A percentile compares a stretch with the other conserved stretches of the same genome.
phyloP scores from a whole-genome alignment of 2,797 vertebrate species.

The Manis pentadactyla region DNA sequence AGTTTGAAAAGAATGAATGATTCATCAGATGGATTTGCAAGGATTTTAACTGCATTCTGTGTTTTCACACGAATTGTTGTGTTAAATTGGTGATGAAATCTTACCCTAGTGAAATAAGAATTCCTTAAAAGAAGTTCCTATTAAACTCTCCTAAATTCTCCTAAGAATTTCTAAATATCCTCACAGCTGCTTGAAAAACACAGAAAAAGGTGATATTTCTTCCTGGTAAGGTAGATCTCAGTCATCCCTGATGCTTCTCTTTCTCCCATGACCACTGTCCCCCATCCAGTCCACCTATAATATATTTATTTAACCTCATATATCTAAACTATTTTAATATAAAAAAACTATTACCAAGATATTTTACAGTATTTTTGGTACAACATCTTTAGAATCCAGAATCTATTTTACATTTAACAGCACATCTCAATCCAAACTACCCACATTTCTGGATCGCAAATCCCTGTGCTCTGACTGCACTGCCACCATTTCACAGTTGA shows the following conservation, averaged over 20 bases:
- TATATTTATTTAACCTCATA: conserved; percentile 1
- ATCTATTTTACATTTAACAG: conserved; percentile 19
- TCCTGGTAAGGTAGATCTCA: neutral
- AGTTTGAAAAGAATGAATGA: conserved; percentile 52
- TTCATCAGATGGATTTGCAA: conserved; percentile 40
- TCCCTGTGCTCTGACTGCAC: neutral
- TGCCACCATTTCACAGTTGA: neutral
- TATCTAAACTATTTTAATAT: neutral
- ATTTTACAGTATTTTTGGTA: neutral
- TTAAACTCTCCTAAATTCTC: neutral
- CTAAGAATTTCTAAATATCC: neutral
- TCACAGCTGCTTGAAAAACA: conserved; percentile 18
- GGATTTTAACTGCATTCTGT: conserved; percentile 1
- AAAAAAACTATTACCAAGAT: neutral
- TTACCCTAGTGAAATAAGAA: conserved; percentile 48
- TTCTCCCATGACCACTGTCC: neutral
- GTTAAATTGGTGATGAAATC: conserved; percentile 12
- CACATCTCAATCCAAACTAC: neutral
- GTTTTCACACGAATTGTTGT: conserved; percentile 30
- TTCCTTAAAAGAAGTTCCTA: conserved; percentile 37
- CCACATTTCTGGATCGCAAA: neutral
- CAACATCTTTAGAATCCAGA: conserved; percentile 44
- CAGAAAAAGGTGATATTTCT: neutral
- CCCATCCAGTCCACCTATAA: neutral
- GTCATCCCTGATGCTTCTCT: neutral